These are phyloP conservation scores for Trachemys scripta DNA, from an alignment of 2,113 vertebrate genomes.

Conservation along the genomic window DNA sequence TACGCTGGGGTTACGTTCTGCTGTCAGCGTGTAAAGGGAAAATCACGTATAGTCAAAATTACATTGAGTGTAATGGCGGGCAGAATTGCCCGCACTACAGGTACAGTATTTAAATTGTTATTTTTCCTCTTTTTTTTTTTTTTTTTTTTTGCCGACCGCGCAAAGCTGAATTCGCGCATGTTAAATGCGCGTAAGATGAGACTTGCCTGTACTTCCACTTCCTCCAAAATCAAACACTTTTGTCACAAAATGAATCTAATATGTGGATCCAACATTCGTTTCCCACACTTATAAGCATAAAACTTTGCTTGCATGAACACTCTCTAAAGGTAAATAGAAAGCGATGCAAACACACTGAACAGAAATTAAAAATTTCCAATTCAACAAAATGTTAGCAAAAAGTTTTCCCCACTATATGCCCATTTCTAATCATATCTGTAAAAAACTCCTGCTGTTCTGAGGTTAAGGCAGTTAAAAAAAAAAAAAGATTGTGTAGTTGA, in stretches of 20 bases:
- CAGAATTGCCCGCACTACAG: no score
- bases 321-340: not conserved
- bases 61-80: no score
- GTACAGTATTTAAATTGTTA: no score
- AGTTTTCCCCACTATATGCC: fast-evolving
- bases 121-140: no score
- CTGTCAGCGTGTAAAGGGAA: no score
- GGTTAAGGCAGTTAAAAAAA: fast-evolving
- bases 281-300: not conserved
- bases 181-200: no score
- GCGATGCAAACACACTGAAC: not conserved
- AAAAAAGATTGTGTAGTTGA: no score
- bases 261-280: not conserved
- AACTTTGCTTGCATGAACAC: not conserved
- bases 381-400: not conserved
- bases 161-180: no score
- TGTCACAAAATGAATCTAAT: not conserved
- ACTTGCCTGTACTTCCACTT: not conserved
- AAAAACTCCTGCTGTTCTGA: not conserved
- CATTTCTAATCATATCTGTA: not conserved
- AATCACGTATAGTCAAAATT: no score
- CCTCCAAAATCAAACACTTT: not conserved
- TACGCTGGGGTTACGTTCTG: no score
- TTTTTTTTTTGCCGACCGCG: no score
- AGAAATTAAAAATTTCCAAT: not conserved